These are phyloP conservation scores for Menura novaehollandiae DNA, from an alignment of 2,113 vertebrate species.

Conservation along the genomic window DNA sequence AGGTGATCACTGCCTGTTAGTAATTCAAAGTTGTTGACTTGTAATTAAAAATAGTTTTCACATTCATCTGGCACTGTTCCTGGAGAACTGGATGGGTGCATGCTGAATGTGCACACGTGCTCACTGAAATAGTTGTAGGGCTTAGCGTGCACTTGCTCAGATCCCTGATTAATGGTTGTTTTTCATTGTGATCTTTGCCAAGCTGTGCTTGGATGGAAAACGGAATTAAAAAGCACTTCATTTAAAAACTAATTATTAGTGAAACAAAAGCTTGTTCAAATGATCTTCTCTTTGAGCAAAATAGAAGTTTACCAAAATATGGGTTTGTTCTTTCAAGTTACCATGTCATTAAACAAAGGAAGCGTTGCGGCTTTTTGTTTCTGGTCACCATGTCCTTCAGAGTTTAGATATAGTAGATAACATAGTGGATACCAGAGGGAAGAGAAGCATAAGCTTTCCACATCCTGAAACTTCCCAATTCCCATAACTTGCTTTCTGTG, in stretches of 20 bases:
- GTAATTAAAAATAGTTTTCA: neutral
- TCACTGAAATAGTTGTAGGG: neutral
- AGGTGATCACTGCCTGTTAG: neutral
- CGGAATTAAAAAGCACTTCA: neutral
- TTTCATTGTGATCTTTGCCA: neutral
- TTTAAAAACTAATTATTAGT: neutral
- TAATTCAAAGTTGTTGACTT: neutral
- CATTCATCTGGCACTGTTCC: neutral
- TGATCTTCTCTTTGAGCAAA: neutral
- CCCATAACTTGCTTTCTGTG: neutral
- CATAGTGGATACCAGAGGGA: neutral
- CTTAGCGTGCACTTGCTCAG: neutral
- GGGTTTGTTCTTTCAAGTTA: neutral
- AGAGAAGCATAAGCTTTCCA: neutral
- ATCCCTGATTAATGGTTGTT: neutral
- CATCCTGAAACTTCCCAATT: neutral
- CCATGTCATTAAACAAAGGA: neutral
- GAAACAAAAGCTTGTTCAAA: slow-evolving; percentile 1
- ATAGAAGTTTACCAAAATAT: neutral
- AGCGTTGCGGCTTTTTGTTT: neutral
- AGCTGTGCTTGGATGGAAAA: neutral
- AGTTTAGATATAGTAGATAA: neutral
- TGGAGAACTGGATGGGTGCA: neutral
- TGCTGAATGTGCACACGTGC: neutral
- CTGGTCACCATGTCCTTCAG: neutral